Evolutionary conservation across 1,140 invertebrate species (phyloP), one percentile per base, ranked within the genome.

Genomic region (Hylaeus volcanicus): DNA sequence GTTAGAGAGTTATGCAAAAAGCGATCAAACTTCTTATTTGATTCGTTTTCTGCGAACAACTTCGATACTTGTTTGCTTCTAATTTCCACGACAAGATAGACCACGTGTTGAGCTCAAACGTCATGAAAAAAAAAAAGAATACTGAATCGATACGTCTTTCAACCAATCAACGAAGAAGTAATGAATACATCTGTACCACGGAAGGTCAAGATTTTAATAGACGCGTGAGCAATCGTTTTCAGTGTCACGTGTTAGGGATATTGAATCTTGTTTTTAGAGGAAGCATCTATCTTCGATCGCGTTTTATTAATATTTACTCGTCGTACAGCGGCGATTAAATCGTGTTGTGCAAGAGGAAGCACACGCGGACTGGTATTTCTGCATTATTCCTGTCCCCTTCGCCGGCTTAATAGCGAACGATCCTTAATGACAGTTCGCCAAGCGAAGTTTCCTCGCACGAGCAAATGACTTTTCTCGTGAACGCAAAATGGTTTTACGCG

Each of bases 401-500:
- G 72, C 11, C 39, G 26, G 73, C 55, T 69, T 69, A 75, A 81
- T 55, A 51, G 55, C 65, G 73, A 76, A 69, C 73, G 73, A 76
- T 76, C 56, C 73, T 76, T 76, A 76, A 81, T 81, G 73, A 76
- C 73, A 61, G 65, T 76, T 69, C 64, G 39, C 51, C 53, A 76
- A 68, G 65, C 61, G 39, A 76, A 45, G 64, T 69, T 76, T 63
- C 26, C 79, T 53, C 56, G 65, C 51, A 39, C 71, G 71, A 43
- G 73, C 48, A 68, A 76, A 81, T 76, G 73, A 75, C 79, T 41
- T 74, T 66, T 58, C 71, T 66, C 71, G 61, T 73, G 69, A 79
- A 74, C 71, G 43, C 11, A 64, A 56, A 73, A 79, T 43, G n/a
- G 61, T 51, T 74, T 73, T 74, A 65, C 77, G 56, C 48, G 43